These are phyloP conservation scores for Galeruca laticollis DNA, from an alignment of 2,888 invertebrate species.

Conservation along the genomic window DNA sequence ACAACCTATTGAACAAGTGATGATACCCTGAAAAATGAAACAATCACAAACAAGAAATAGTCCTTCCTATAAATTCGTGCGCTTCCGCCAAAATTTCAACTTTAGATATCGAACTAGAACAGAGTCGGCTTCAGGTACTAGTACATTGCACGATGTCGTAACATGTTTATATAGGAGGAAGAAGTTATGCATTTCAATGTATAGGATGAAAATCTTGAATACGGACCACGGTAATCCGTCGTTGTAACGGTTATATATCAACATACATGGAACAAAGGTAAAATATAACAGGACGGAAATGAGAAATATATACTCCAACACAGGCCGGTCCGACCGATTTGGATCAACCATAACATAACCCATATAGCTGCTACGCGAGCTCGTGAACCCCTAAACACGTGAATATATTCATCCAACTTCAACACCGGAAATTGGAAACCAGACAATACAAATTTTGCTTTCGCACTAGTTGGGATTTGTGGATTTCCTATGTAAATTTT, in stretches of 20 bases:
- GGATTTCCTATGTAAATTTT: conserved; percentile 53
- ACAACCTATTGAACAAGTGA: too few relatives aligned
- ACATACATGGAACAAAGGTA: conserved; percentile 46
- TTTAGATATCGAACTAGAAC: too few relatives aligned
- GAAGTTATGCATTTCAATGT: too few relatives aligned
- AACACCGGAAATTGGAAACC: conserved; percentile 64
- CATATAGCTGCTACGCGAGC: conserved; percentile 31
- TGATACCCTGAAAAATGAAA: too few relatives aligned
- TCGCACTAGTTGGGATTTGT: conserved; percentile 48
- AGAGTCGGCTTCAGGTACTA: too few relatives aligned
- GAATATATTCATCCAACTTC: conserved; percentile 51
- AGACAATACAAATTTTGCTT: conserved; percentile 59
- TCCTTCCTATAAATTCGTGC: too few relatives aligned
- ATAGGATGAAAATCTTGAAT: too few relatives aligned
- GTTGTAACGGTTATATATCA: conserved; percentile 14
- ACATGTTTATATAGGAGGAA: too few relatives aligned
- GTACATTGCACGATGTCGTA: too few relatives aligned
- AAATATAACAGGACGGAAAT: conserved; percentile 62
- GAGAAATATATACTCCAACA: conserved; percentile 51
- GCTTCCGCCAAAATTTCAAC: too few relatives aligned
- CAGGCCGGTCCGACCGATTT: conserved; percentile 34
- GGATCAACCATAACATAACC: conserved; percentile 36
- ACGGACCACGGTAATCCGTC: not conserved
- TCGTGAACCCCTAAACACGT: conserved; percentile 45
- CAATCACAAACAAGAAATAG: too few relatives aligned